phyloP scores from a whole-genome alignment of 1,140 invertebrate genomes.

The Cryptotermes secundus region DNA sequence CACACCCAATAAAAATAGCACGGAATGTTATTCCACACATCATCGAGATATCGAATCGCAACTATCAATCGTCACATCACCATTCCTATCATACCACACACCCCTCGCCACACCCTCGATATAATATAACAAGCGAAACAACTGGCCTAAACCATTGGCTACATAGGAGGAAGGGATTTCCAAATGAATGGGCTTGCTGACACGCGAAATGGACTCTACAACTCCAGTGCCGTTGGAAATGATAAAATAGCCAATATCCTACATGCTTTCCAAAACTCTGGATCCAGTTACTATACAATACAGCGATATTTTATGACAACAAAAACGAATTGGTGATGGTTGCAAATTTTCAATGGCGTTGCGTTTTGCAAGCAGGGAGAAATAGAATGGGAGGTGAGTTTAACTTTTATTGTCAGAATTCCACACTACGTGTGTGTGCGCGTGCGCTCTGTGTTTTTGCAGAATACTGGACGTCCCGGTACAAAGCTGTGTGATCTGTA shows the following conservation, averaged over 20 bases:
- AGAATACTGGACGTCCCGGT: neutral
- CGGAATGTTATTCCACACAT: neutral
- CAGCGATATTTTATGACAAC: constrained; percentile 9
- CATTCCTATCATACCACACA: constrained; percentile 6
- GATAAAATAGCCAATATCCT: constrained; percentile 20
- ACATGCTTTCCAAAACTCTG: neutral
- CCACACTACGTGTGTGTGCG: neutral
- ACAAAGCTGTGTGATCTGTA: neutral
- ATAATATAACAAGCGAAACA: neutral
- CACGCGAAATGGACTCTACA: neutral
- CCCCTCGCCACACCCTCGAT: neutral
- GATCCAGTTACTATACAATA: neutral
- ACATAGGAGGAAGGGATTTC: neutral
- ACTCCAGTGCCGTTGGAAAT: neutral
- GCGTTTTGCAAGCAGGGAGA: neutral
- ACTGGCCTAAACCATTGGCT: neutral
- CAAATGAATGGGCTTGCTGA: constrained; percentile 18
- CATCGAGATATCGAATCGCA: constrained; percentile 15
- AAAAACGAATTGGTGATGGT: constrained; percentile 18
- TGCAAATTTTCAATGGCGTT: constrained; percentile 11
- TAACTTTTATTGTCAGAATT: neutral
- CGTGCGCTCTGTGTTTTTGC: neutral
- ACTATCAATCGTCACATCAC: neutral
- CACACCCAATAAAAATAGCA: neutral
- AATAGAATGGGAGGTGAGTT: neutral